Conservation (phyloP, 2,888 invertebrate species). For the Perizoma affinitatum region DNA sequence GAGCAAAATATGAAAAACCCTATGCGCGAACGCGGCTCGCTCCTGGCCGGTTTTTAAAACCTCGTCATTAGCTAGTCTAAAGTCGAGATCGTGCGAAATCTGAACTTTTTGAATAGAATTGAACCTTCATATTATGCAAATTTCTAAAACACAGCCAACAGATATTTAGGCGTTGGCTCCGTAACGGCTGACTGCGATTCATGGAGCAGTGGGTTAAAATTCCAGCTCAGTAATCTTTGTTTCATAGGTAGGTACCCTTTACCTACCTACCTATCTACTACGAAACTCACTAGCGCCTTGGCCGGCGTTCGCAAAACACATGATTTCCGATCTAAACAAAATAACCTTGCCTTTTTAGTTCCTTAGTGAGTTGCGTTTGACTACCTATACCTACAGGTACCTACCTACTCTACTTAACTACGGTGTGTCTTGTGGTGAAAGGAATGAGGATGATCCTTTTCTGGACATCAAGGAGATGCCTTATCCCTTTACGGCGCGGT, state of each 20-base stretch:
- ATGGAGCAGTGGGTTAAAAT: constrained; percentile 4
- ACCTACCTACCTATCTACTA: not conserved
- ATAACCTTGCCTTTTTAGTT: no score
- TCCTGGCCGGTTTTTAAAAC: constrained; percentile 15
- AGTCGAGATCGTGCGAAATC: constrained; percentile 32
- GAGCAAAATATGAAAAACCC: no score
- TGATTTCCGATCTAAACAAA: no score
- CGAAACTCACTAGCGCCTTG: no score
- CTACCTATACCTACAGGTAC: no score
- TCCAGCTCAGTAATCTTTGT: not conserved
- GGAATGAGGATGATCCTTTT: no score
- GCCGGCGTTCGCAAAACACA: no score
- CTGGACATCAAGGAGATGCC: no score
- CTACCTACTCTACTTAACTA: no score
- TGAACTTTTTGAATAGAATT: constrained; percentile 13
- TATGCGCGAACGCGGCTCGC: constrained; percentile 24
- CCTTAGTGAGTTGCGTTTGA: no score
- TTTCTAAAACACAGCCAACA: not conserved
- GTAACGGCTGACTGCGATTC: constrained; percentile 10
- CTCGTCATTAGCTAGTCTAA: constrained; percentile 41
- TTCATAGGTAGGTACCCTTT: not conserved
- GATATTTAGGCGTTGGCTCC: not conserved
- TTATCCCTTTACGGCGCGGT: no score
- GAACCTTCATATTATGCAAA: constrained; percentile 14
- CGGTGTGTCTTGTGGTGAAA: no score